Evolutionary conservation across 1,140 invertebrate species (phyloP).

Genomic region (Arion vulgaris): DNA sequence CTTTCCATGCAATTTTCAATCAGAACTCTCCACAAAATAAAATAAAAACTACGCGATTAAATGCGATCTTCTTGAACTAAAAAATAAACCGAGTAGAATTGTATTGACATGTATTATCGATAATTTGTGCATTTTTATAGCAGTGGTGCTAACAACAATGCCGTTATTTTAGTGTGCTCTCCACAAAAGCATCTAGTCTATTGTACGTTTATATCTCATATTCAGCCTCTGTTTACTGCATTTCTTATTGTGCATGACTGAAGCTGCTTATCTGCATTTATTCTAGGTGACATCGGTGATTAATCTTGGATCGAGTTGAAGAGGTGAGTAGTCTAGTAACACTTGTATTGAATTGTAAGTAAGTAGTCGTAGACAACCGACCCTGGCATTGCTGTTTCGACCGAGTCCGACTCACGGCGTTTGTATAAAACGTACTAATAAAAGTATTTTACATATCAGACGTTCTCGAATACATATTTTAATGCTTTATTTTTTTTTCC

Average conservation of each 20-base stretch:
- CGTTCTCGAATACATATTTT: no score
- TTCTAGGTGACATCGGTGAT: no score
- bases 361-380: no score
- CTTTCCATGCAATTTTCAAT: not conserved
- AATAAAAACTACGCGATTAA: not conserved
- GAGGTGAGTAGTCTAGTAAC: no score
- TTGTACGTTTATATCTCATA: not conserved
- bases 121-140: not conserved
- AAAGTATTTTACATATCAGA: no score
- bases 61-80: not conserved
- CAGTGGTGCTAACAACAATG: not conserved
- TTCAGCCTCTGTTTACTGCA: not conserved
- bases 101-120: not conserved
- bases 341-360: no score
- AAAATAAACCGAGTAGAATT: not conserved
- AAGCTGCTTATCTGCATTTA: not conserved
- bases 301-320: no score
- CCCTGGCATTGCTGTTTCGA: no score
- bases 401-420: no score
- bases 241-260: not conserved
- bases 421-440: no score
- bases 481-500: no score
- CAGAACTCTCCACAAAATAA: conserved; percentile 1
- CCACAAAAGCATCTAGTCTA: not conserved
- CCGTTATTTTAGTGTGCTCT: not conserved